These are phyloP conservation scores for Drosophila mimica DNA, from an alignment of 2,888 invertebrate species.

Conservation along the genomic window DNA sequence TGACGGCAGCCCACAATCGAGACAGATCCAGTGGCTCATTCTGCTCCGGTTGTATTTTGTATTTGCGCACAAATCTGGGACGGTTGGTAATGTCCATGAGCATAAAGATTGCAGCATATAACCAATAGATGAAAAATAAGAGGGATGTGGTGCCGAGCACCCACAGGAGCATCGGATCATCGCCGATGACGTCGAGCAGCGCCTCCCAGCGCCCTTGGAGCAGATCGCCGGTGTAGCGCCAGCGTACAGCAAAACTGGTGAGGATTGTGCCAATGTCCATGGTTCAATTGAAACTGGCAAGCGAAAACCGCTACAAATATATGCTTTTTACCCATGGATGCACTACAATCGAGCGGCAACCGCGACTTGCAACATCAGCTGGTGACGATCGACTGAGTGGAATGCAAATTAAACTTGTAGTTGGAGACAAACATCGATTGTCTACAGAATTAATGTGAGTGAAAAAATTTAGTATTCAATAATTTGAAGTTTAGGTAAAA, in stretches of 20 bases:
- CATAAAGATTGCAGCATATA: conserved; percentile 89
- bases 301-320: background rate
- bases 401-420: background rate
- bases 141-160: conserved; percentile 87
- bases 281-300: conserved; percentile 25
- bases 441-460: background rate
- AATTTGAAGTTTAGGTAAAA: too few species aligned
- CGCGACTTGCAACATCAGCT: background rate
- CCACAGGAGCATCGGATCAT: conserved; percentile 88
- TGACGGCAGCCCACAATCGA: conserved; percentile 87
- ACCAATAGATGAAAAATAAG: conserved; percentile 89
- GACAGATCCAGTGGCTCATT: conserved; percentile 89
- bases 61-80: conserved; percentile 89
- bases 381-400: background rate
- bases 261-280: conserved; percentile 36
- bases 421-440: too few species aligned
- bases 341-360: conserved; percentile 16
- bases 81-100: conserved; percentile 90
- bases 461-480: background rate
- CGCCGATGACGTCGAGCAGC: conserved; percentile 87
- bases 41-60: conserved; percentile 92
- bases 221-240: conserved; percentile 88
- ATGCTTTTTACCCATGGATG: background rate
- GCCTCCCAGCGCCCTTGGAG: conserved; percentile 91
- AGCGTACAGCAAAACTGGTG: conserved; percentile 84